Base-by-base conservation (phyloP, 2,888 invertebrate genomes). In the Oeneis ivallda region DNA sequence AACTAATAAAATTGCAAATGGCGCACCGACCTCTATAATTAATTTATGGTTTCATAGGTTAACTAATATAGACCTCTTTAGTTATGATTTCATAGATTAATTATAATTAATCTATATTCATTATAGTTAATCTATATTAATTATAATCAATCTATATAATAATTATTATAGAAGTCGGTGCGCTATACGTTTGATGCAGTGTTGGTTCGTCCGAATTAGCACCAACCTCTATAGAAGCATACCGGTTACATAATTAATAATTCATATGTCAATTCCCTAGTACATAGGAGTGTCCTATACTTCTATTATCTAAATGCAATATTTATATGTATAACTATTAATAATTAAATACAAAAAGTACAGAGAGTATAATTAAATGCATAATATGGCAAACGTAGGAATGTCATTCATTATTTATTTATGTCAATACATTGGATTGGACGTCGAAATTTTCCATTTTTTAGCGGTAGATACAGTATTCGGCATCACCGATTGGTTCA, bases 351-450 rank as follows among this genome's bases (percentile, higher is more conserved):
- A 74, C 67, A 71, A 72, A 71, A 68, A 52, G 52, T 61, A 52
- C 68, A 68, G 66, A 67, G 74, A 72, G 72, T 76, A 73, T 79
- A 84, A 83, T 86, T 87, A 89, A 89, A 89, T 89, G 87, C 87
- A 84, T 85, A n/a, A n/a, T n/a, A 89, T 88, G 88, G 88, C 88
- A 83, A 79, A 79, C 68, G 73, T 76, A 80, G 85, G 86, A 87
- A 89, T 86, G 84, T 83, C 76, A 75, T 67, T 26, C 13, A 47
- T 47, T 59, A 52, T n/a, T n/a, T n/a, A n/a, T 57, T 64, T 39
- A 45, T 61, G 11, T 49, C 6, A 49, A 26, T 50, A 26, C 1
- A 53, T 53, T 53, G 0, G 7, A 53, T 56, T 41, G 56, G 65
- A 63, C 67, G 65, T 62, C 64, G 69, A 45, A 41, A 54, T 43